Conservation (phyloP, 1,140 invertebrate species). For the Drosophila miranda region DNA sequence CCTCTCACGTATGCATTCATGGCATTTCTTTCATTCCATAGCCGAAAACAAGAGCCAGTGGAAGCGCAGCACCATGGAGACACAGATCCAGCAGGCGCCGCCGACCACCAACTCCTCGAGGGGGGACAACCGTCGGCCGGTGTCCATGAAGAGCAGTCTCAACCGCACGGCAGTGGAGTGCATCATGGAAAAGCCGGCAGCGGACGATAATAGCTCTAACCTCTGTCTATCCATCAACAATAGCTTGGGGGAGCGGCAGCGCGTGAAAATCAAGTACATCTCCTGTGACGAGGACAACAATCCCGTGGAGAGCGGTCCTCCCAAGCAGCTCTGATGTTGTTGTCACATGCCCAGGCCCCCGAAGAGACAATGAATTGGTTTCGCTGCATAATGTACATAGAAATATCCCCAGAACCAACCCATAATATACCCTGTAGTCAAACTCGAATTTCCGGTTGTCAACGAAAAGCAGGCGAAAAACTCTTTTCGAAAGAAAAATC, state of each 20-base stretch:
- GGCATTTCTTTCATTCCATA: slow-evolving; percentile 30
- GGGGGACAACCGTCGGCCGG: slow-evolving; percentile 29
- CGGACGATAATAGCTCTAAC: slow-evolving; percentile 65
- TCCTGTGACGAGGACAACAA: slow-evolving; percentile 81
- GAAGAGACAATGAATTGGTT: neutral
- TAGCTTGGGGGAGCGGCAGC: slow-evolving; percentile 61
- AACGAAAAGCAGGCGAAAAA: slow-evolving; percentile 6
- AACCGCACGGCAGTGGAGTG: slow-evolving; percentile 55
- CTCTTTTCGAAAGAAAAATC: slow-evolving; percentile 27
- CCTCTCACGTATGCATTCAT: neutral
- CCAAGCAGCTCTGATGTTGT: slow-evolving; percentile 52
- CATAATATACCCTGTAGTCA: slow-evolving; percentile 9
- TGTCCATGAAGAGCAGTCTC: neutral
- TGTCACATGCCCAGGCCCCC: slow-evolving; percentile 21
- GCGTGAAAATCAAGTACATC: slow-evolving; percentile 76
- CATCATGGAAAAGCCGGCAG: slow-evolving; percentile 56
- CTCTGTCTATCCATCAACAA: slow-evolving; percentile 72
- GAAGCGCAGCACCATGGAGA: slow-evolving; percentile 81
- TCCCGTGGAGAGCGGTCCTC: slow-evolving; percentile 57
- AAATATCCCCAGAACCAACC: slow-evolving; percentile 14
- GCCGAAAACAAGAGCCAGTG: slow-evolving; percentile 71
- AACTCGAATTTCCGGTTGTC: slow-evolving; percentile 63
- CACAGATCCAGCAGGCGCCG: slow-evolving; percentile 73
- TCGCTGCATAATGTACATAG: slow-evolving; percentile 3
- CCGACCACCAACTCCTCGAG: slow-evolving; percentile 34